Conservation (phyloP, 2,888 invertebrate genomes). For the Aphodius granarius region DNA sequence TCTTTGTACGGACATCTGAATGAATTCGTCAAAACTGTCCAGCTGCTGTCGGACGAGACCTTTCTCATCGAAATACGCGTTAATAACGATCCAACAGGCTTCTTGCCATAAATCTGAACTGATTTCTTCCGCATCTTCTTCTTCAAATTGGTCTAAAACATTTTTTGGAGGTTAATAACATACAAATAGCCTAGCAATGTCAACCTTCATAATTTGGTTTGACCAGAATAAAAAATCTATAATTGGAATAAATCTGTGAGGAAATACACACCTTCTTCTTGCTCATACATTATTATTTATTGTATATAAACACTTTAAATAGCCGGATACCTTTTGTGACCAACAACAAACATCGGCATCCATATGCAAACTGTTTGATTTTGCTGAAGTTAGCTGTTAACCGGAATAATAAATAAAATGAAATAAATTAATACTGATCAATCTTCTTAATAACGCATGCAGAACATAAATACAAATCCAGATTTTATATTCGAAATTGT, state of each 20-base stretch:
- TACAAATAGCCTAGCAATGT: neutral
- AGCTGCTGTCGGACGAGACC: conserved; percentile 98
- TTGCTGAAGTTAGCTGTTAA: neutral
- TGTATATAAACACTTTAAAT: neutral
- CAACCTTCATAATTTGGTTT: neutral
- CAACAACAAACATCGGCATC: neutral
- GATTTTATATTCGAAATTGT: too few species aligned
- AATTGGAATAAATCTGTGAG: neutral
- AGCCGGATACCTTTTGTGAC: neutral
- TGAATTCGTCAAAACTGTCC: conserved; percentile 99
- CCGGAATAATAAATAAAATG: too few species aligned
- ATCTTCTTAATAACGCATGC: too few species aligned
- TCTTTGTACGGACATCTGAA: conserved; percentile 99
- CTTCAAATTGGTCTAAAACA: conserved; percentile 63
- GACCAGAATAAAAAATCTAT: neutral
- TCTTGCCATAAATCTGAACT: conserved; percentile 99
- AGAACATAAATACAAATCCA: too few species aligned
- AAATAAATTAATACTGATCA: too few species aligned
- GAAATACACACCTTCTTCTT: conserved; percentile 46
- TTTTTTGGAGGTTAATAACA: neutral
- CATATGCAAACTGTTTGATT: neutral
- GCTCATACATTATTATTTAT: conserved; percentile 46
- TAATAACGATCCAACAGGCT: conserved; percentile 99
- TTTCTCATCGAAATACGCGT: conserved; percentile 99
- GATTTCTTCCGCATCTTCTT: conserved; percentile 92